Conservation (phyloP, 1,140 invertebrate species). For the Anadara kagoshimensis region DNA sequence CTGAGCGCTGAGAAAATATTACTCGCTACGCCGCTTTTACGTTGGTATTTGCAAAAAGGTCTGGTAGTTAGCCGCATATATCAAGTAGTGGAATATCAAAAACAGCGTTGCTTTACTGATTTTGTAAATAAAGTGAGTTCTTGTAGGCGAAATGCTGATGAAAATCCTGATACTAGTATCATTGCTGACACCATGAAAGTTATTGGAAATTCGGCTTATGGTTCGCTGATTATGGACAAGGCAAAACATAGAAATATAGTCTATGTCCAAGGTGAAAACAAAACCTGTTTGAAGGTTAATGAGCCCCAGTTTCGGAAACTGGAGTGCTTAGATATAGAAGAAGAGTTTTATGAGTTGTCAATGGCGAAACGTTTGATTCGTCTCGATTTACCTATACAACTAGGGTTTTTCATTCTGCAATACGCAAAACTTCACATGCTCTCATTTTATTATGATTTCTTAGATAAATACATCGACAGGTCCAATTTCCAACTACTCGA, state of each 20-base stretch:
- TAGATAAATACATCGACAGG: constrained; percentile 41
- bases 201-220: constrained; percentile 41
- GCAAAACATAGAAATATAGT: constrained; percentile 29
- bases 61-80: constrained; percentile 25
- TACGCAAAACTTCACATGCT: constrained; percentile 47
- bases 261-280: constrained; percentile 33
- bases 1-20: constrained; percentile 16
- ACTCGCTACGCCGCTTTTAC: constrained; percentile 14
- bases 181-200: constrained; percentile 52
- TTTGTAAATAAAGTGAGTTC: constrained; percentile 37
- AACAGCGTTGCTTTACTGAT: constrained; percentile 28
- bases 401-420: constrained; percentile 42
- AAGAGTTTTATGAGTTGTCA: constrained; percentile 34
- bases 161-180: constrained; percentile 25
- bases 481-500: constrained; percentile 46
- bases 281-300: constrained; percentile 16
- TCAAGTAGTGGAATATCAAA: constrained; percentile 44
- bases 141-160: constrained; percentile 36
- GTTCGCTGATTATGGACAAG: constrained; percentile 39
- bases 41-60: constrained; percentile 20
- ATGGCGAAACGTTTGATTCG: constrained; percentile 22
- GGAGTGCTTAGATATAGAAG: constrained; percentile 10
- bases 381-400: constrained; percentile 40
- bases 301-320: constrained; percentile 19
- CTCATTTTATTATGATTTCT: constrained; percentile 52